Conservation (phyloP, 2,113 vertebrate species). For the Bubo scandiacus region DNA sequence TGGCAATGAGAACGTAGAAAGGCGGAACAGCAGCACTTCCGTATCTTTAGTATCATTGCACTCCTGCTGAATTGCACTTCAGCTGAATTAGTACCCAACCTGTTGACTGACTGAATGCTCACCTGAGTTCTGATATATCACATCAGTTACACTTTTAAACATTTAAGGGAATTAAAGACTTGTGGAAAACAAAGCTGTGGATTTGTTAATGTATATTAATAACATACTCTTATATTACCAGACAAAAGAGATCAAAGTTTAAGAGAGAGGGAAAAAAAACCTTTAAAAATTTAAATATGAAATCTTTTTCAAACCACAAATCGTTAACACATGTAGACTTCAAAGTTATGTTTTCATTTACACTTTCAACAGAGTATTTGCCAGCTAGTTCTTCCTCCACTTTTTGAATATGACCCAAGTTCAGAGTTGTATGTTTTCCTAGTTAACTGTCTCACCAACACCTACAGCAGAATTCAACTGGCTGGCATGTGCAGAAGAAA, state of each 20-base stretch:
- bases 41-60: background rate
- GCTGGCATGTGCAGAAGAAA: background rate
- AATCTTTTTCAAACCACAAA: slow-evolving; percentile 62
- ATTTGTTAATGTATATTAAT: slow-evolving; percentile 12
- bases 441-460: background rate
- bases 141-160: background rate
- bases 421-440: background rate
- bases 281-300: slow-evolving; percentile 49
- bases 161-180: background rate
- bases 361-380: slow-evolving; percentile 57
- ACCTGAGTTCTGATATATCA: background rate
- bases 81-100: background rate
- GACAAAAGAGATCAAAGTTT: slow-evolving; percentile 22
- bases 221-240: background rate
- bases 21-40: background rate
- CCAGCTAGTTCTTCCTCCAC: slow-evolving; percentile 42
- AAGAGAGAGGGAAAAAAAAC: background rate
- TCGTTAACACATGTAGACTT: slow-evolving; percentile 33
- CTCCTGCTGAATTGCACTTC: background rate
- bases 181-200: slow-evolving; percentile 22
- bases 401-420: slow-evolving; percentile 33
- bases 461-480: background rate
- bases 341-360: slow-evolving; percentile 52
- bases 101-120: background rate
- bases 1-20: background rate